Evolutionary conservation across 2,113 vertebrate species (phyloP).

Genomic region (Rhagologus leucostigma): DNA sequence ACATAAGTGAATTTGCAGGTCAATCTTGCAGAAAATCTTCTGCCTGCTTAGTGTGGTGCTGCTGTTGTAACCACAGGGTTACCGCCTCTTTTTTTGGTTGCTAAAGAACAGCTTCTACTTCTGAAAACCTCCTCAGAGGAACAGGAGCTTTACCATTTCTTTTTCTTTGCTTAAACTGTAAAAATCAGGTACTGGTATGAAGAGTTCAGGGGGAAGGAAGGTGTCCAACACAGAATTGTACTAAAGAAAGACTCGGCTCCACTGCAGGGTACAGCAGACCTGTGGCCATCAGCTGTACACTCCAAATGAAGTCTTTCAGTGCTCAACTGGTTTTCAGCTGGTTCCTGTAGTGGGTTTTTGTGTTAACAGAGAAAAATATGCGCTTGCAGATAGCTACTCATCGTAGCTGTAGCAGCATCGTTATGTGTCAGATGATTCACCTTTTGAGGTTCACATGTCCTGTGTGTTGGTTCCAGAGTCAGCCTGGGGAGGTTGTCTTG

Average conservation of each 20-base stretch:
- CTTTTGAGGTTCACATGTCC: neutral
- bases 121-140: neutral
- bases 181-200: neutral
- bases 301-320: neutral
- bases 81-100: neutral
- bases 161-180: neutral
- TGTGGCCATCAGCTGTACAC: rapidly evolving
- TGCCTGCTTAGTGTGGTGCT: neutral
- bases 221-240: neutral
- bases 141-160: neutral
- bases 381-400: neutral
- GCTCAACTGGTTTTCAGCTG: neutral
- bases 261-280: neutral
- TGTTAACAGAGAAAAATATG: neutral
- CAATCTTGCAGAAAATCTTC: neutral
- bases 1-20: neutral
- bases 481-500: neutral
- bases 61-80: neutral
- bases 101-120: neutral
- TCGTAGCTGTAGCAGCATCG: neutral
- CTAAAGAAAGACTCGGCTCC: neutral
- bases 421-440: neutral
- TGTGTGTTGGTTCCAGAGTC: neutral
- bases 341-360: neutral
- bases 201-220: neutral